A percentile compares a stretch with the other conserved stretches of the same genome.
phyloP scores from a whole-genome alignment of 2,888 invertebrate species.

The Calameuta filiformis region DNA sequence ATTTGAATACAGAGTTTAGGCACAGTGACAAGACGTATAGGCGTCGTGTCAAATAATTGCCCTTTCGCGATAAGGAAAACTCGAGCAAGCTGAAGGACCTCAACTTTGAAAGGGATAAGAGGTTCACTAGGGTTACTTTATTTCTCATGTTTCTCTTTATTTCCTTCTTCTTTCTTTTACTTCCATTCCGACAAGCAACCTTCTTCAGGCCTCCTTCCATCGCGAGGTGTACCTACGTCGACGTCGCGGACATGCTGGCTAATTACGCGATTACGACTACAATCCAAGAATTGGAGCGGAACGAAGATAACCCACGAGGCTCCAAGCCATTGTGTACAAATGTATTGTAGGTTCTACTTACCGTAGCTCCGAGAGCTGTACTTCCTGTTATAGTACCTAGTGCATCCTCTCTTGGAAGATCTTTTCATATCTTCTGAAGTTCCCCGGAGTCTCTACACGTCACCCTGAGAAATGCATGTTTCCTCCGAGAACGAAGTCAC shows the following conservation, averaged over 20 bases:
- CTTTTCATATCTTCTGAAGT: neutral
- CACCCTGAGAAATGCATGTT: neutral
- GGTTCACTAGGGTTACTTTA: neutral
- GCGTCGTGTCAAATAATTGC: neutral
- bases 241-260: constrained; percentile 3
- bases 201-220: neutral
- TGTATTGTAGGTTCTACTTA: neutral
- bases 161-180: neutral
- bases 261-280: constrained; percentile 25
- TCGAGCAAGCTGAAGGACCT: neutral
- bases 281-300: constrained; percentile 32
- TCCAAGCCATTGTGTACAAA: neutral
- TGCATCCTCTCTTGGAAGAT: neutral
- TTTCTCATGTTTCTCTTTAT: neutral
- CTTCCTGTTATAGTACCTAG: neutral
- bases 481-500: neutral
- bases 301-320: constrained; percentile 26
- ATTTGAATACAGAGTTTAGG: neutral
- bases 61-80: neutral
- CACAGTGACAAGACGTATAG: neutral
- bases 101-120: neutral
- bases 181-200: neutral
- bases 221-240: neutral
- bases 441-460: neutral
- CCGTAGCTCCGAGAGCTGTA: neutral